A percentile compares a stretch with the other conserved stretches of the same genome.
Evolutionary conservation across 2,113 vertebrate genomes (phyloP).

Genomic region (Bolborhynchus lineola): DNA sequence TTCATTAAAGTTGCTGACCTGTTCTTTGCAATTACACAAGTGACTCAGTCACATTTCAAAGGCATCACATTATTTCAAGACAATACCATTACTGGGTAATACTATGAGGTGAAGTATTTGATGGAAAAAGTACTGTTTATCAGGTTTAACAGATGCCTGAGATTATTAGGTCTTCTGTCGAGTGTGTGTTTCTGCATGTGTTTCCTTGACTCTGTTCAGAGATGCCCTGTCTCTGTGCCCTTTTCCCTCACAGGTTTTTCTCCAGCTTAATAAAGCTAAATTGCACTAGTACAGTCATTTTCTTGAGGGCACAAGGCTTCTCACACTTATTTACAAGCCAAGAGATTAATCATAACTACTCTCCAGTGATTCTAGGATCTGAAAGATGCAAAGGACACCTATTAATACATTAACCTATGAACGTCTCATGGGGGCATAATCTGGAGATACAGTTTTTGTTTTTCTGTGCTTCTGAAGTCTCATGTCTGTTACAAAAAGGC

Average conservation of each 20-base stretch:
- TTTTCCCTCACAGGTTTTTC: not conserved
- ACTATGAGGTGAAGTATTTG: not conserved
- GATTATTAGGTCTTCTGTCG: not conserved
- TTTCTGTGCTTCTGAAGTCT: not conserved
- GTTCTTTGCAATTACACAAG: not conserved
- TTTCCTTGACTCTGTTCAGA: not conserved
- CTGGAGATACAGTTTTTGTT: not conserved
- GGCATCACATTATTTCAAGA: not conserved
- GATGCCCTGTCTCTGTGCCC: not conserved
- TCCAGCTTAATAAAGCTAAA: not conserved
- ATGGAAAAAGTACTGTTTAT: not conserved
- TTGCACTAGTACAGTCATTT: not conserved
- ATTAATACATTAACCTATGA: not conserved
- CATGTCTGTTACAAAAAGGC: not conserved
- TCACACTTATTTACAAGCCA: not conserved
- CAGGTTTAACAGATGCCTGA: not conserved
- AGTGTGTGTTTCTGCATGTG: not conserved
- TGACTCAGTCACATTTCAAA: not conserved
- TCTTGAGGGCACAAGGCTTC: not conserved
- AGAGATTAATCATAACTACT: not conserved
- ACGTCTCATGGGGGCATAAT: not conserved
- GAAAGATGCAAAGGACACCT: not conserved
- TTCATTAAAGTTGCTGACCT: not conserved
- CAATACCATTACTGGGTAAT: not conserved
- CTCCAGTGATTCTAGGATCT: not conserved